A percentile compares a stretch with the other conserved stretches of the same genome.
Conservation (phyloP, 1,140 invertebrate genomes). For the Lasioglossum baleicum region DNA sequence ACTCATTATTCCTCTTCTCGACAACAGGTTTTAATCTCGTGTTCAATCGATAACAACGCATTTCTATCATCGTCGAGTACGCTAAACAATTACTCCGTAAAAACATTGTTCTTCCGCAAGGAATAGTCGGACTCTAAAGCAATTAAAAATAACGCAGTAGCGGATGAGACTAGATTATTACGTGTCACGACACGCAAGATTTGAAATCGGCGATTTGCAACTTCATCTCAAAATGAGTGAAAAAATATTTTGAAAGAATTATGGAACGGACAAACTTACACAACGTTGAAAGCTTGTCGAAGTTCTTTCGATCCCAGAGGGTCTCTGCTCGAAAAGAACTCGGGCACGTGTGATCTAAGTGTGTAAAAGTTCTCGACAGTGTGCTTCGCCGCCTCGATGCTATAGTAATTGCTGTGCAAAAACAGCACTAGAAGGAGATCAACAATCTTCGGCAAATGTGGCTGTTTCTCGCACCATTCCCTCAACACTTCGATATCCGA, state of each 20-base stretch:
- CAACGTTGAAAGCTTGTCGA: slow-evolving; percentile 72
- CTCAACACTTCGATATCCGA: slow-evolving; percentile 80
- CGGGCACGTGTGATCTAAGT: slow-evolving; percentile 80
- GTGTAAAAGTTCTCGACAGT: slow-evolving; percentile 83
- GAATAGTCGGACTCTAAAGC: no score
- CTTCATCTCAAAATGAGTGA: neutral
- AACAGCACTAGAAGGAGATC: slow-evolving; percentile 82
- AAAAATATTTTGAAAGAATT: neutral
- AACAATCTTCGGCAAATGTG: slow-evolving; percentile 81
- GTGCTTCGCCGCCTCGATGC: slow-evolving; percentile 82
- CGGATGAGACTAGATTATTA: no score
- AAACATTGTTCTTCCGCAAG: no score
- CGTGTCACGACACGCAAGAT: no score
- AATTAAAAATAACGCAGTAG: no score
- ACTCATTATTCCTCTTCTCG: neutral
- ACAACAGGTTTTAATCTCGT: neutral
- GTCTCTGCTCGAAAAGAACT: slow-evolving; percentile 82
- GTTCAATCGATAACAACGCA: no score
- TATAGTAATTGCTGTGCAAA: slow-evolving; percentile 82
- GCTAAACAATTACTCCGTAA: no score
- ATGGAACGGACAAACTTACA: slow-evolving; percentile 70
- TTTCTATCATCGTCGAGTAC: no score
- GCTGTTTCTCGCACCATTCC: slow-evolving; percentile 84
- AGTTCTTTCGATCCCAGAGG: slow-evolving; percentile 71
- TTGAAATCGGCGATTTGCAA: no score